These are phyloP conservation scores for Sciaenops ocellatus DNA, from an alignment of 2,797 vertebrate genomes.

Conservation along the genomic window DNA sequence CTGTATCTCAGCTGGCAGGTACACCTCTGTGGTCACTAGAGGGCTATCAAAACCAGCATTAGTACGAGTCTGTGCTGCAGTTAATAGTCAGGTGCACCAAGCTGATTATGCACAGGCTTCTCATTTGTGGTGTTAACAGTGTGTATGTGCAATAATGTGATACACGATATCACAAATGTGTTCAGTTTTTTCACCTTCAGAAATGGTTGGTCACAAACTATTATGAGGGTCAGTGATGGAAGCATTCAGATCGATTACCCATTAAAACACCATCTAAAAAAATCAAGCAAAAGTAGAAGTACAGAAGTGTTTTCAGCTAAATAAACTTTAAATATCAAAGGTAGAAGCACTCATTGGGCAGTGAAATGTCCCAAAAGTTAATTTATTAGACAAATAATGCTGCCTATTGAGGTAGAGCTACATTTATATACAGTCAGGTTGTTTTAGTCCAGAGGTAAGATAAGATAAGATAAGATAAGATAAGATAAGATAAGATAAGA, in stretches of 20 bases:
- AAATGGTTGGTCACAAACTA: constrained; percentile 41
- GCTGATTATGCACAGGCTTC: constrained; percentile 41
- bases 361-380: too few species aligned
- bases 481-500: too few species aligned
- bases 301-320: neutral
- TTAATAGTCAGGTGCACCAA: constrained; percentile 67
- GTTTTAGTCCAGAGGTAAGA: too few species aligned
- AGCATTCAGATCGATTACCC: neutral
- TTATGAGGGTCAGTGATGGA: neutral
- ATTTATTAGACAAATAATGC: too few species aligned
- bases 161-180: constrained; percentile 45
- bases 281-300: neutral
- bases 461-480: too few species aligned
- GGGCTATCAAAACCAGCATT: constrained; percentile 73
- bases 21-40: constrained; percentile 74
- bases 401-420: neutral
- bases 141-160: constrained; percentile 39
- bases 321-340: neutral
- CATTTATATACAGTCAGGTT: neutral
- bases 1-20: constrained; percentile 59
- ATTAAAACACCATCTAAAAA: neutral
- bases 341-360: neutral
- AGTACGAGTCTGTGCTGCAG: constrained; percentile 16
- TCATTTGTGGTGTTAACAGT: constrained; percentile 62
- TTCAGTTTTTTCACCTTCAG: constrained; percentile 37